Evolutionary conservation across 1,140 invertebrate genomes (phyloP).

Genomic region (Drosophila pallidifrons): DNA sequence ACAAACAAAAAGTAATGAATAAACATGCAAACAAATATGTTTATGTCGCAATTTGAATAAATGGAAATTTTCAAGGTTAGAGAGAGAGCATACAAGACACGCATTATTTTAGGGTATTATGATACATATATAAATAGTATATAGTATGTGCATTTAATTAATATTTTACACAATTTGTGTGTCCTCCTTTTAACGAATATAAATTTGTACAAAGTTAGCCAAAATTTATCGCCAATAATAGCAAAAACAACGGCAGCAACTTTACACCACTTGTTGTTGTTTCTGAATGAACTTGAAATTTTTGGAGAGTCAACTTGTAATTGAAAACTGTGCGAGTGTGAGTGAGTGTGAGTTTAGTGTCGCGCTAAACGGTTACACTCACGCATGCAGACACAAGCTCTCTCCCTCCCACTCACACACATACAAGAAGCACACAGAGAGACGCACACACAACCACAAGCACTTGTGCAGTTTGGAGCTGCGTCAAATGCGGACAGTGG

Average conservation of each 20-base stretch:
- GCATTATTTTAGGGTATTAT: not conserved
- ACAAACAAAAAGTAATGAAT: not conserved
- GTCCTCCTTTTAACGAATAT: slow-evolving; percentile 13
- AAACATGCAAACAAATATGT: slow-evolving; percentile 5
- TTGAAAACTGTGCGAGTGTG: not conserved
- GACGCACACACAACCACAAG: slow-evolving; percentile 8
- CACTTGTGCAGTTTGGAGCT: slow-evolving; percentile 20
- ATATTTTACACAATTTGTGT: slow-evolving; percentile 30
- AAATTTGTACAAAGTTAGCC: slow-evolving; percentile 14
- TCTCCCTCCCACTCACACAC: slow-evolving; percentile 5
- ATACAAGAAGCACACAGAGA: slow-evolving; percentile 9
- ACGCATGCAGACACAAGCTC: slow-evolving; percentile 18
- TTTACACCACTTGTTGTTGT: not conserved
- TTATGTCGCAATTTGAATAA: not conserved
- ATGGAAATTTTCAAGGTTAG: slow-evolving; percentile 2
- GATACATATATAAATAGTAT: too few species aligned
- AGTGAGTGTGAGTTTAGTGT: slow-evolving; percentile 15
- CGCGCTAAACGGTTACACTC: slow-evolving; percentile 26
- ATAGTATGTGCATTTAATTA: slow-evolving; percentile 10
- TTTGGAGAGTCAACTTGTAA: slow-evolving; percentile 24
- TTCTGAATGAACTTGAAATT: slow-evolving; percentile 35
- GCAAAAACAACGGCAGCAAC: not conserved
- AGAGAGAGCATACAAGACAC: not conserved
- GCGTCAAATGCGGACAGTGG: slow-evolving; percentile 38
- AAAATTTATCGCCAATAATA: slow-evolving; percentile 22